These are phyloP conservation scores for Tretioscincus oriximinensis DNA, from an alignment of 2,113 vertebrate species.

Conservation along the genomic window DNA sequence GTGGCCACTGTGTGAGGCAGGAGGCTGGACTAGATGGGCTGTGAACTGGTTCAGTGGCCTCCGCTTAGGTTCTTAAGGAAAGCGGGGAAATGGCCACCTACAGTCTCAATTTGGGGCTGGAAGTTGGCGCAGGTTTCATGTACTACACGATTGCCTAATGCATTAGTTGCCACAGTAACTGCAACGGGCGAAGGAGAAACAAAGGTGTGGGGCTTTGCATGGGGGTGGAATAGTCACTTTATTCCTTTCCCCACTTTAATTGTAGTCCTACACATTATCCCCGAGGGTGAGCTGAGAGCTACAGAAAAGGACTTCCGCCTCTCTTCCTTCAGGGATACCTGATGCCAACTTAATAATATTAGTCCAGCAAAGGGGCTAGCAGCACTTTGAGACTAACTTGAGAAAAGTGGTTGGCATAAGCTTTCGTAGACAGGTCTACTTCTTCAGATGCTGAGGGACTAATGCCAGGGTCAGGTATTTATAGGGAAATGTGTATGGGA, in stretches of 20 bases:
- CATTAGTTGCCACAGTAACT: constrained; percentile 24
- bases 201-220: background rate
- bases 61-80: background rate
- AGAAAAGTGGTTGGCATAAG: no score
- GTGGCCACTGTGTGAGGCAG: no score
- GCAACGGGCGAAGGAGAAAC: background rate
- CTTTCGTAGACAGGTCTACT: no score
- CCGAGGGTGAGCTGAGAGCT: background rate
- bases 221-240: background rate
- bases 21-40: no score
- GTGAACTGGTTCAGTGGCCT: no score
- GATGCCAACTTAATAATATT: background rate
- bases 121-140: background rate
- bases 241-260: background rate
- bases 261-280: background rate
- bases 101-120: background rate
- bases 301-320: no score
- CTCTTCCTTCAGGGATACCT: background rate
- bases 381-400: no score
- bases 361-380: no score
- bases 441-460: no score
- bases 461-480: no score
- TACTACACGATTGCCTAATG: background rate
- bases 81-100: background rate
- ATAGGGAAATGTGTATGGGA: no score